Conservation (phyloP, 2,113 vertebrate genomes). For the Ceyx cyanopectus region DNA sequence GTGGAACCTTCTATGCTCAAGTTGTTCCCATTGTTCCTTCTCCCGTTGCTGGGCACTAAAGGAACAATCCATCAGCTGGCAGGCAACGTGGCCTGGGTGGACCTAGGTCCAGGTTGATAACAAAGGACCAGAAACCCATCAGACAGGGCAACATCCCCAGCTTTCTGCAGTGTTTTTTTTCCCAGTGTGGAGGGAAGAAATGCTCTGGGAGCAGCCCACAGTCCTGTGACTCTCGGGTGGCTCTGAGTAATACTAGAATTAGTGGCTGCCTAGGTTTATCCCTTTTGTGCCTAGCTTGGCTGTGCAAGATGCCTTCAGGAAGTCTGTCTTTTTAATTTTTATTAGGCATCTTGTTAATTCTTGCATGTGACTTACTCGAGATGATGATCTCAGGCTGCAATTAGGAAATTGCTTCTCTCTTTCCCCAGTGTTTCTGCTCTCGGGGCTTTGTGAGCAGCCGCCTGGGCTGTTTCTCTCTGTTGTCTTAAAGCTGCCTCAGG, state of each 20-base stretch:
- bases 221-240: not conserved
- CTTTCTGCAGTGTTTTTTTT: not conserved
- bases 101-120: not conserved
- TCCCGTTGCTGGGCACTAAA: too few species aligned
- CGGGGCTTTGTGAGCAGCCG: not conserved
- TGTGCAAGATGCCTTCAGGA: not conserved
- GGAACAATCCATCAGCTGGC: not conserved
- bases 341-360: not conserved
- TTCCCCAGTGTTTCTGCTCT: not conserved
- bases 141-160: not conserved
- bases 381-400: not conserved
- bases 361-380: not conserved
- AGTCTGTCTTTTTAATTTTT: not conserved
- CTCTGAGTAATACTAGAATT: not conserved
- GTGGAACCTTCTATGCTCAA: too few species aligned
- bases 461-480: not conserved
- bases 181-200: not conserved
- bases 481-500: not conserved
- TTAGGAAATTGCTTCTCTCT: not conserved
- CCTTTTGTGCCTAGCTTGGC: not conserved
- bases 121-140: not conserved
- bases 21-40: too few species aligned
- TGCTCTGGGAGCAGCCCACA: not conserved
- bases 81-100: rapidly evolving
- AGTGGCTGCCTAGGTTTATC: not conserved